Evolutionary conservation across 37 sponge, comb jelly and placozoan species (phyloP), one percentile per base, ranked within the genome.

Genomic region (Eunapius fragilis): DNA sequence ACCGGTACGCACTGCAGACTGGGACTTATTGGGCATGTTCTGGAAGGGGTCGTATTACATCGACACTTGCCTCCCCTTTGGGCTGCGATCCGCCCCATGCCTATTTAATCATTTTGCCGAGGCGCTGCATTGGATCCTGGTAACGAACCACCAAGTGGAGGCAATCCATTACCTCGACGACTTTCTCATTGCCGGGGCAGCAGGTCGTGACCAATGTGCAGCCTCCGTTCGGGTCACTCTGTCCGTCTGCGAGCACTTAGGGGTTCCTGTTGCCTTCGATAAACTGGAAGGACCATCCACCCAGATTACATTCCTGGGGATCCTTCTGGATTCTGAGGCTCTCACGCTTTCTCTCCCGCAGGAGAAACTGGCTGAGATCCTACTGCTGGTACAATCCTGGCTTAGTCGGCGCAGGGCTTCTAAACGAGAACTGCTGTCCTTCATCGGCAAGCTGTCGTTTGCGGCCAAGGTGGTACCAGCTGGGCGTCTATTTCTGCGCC

Each of bases 41-140:
- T 86, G 87, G 87, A 47, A 38, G 19, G 74, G 74, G 22, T 71
- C 69, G 58, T 86, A 79, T 33, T 86, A 79, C 37, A 26, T 77
- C 12, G 80, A 86, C 80, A 86, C 73, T 30, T 79, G 79, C 28
- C 74, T 86, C 31, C 87, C 87, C 22, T 78, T 86, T 69, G 87
- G 87, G 23, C 73, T 78, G 25, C 48, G 80, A 31, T 86, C 80
- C n/a, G 71, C 79, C 13, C 87, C 87, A 87, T 31, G n/a, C n/a
- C n/a, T n/a, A n/a, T n/a, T n/a, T n/a, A n/a, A n/a, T n/a, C n/a
- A n/a, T n/a, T n/a, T n/a, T n/a, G n/a, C n/a, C n/a, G n/a, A n/a
- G n/a, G n/a, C n/a, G n/a, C n/a, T n/a, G n/a, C n/a, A n/a, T n/a
- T n/a, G n/a, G n/a, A n/a, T n/a, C n/a, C n/a, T n/a, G n/a, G n/a